phyloP scores from a whole-genome alignment of 2,113 vertebrate genomes.

The Smithornis capensis region DNA sequence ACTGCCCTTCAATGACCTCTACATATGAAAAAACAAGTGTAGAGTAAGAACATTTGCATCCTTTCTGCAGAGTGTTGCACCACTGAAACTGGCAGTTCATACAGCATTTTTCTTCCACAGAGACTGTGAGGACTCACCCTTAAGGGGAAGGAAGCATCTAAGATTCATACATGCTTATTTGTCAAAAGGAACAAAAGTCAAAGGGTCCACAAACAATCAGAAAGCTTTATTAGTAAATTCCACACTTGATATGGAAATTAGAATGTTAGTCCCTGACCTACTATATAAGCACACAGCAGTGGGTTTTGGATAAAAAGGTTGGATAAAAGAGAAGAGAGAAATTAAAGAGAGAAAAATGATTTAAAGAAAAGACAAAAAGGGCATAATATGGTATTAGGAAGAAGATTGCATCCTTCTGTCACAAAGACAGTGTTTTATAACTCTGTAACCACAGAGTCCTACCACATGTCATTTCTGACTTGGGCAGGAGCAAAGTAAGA shows the following conservation, averaged over 20 bases:
- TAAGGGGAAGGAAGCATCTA: background rate
- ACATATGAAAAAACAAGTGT: background rate
- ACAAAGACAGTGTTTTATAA: background rate
- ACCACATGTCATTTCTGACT: background rate
- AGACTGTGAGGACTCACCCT: accelerated
- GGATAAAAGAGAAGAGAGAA: background rate
- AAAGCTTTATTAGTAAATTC: background rate
- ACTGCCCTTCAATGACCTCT: background rate
- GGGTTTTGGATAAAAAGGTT: background rate
- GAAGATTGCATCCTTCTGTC: background rate
- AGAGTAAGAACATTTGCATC: background rate
- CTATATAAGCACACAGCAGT: background rate
- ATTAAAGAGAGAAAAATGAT: background rate
- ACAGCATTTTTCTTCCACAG: background rate
- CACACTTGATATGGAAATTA: background rate
- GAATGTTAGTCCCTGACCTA: background rate
- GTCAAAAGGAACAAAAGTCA: background rate
- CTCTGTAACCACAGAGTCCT: background rate
- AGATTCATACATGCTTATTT: background rate
- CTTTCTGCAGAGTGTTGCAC: background rate
- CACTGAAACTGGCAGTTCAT: background rate
- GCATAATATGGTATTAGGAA: background rate
- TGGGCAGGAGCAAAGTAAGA: background rate
- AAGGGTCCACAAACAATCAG: background rate
- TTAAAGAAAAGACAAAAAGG: background rate